phyloP scores from a whole-genome alignment of 2,797 vertebrate species.

The Cichlasoma orientale region DNA sequence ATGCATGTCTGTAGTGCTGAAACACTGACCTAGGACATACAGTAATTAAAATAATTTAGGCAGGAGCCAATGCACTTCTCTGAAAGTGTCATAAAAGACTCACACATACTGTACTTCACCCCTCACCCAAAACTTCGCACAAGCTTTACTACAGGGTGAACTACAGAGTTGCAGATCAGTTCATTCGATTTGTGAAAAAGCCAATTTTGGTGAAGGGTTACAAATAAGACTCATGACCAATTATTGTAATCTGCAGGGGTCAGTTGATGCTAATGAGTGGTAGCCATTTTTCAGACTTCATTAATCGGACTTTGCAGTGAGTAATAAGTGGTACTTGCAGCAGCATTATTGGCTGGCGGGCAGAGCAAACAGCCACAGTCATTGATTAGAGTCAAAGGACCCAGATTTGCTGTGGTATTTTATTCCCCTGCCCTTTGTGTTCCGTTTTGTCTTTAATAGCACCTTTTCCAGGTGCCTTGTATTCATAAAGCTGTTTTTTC shows the following conservation, averaged over 20 bases:
- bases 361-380: constrained; percentile 34
- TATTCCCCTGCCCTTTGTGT: constrained; percentile 14
- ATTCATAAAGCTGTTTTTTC: constrained; percentile 23
- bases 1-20: background rate
- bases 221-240: constrained; percentile 43
- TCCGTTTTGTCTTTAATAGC: constrained; percentile 7
- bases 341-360: constrained; percentile 39
- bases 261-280: constrained; percentile 58
- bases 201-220: constrained; percentile 37
- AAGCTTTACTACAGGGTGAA: constrained; percentile 10
- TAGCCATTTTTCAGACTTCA: constrained; percentile 61
- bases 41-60: background rate
- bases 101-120: background rate
- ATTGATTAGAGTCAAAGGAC: constrained; percentile 55
- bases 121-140: background rate
- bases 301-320: constrained; percentile 55
- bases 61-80: background rate
- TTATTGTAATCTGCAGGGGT: constrained; percentile 54
- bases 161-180: constrained; percentile 28
- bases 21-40: background rate
- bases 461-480: background rate
- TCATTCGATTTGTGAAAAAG: constrained; percentile 43
- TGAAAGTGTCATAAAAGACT: background rate
- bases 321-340: constrained; percentile 48
- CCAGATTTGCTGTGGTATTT: constrained; percentile 48